A percentile compares a stretch with the other conserved stretches of the same genome.
Evolutionary conservation across 2,113 vertebrate genomes (phyloP).

Genomic region (Cygnus atratus): DNA sequence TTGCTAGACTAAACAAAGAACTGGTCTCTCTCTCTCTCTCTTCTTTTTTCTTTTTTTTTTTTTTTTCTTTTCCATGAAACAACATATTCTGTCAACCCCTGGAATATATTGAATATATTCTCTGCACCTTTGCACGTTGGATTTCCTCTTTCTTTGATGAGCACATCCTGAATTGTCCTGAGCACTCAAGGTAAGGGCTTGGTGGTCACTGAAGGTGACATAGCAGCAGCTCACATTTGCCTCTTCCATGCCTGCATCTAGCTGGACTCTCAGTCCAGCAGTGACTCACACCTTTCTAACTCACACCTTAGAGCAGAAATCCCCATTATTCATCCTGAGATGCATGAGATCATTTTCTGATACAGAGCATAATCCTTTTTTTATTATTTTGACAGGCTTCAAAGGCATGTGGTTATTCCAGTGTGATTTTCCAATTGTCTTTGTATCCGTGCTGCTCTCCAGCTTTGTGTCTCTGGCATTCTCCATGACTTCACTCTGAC

Average conservation of each 20-base stretch:
- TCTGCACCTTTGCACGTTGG: not conserved
- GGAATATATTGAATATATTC: not conserved
- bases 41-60: not conserved
- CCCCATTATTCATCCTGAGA: not conserved
- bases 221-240: not conserved
- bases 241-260: not conserved
- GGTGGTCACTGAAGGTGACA: not conserved
- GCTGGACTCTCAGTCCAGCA: not conserved
- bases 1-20: not conserved
- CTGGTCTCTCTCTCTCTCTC: rapidly evolving
- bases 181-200: not conserved
- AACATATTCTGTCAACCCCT: not conserved
- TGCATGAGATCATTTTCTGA: conserved; percentile 4
- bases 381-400: conserved; percentile 32
- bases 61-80: not conserved
- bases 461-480: not conserved
- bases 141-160: not conserved
- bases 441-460: not conserved
- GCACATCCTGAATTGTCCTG: rapidly evolving
- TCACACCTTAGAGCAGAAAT: not conserved
- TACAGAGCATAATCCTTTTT: conserved; percentile 10
- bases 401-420: conserved; percentile 4
- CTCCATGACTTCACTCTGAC: not conserved
- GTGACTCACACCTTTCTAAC: conserved; percentile 6
- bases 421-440: not conserved